phyloP scores from a whole-genome alignment of 2,797 vertebrate species.

The Chiroxiphia lanceolata region DNA sequence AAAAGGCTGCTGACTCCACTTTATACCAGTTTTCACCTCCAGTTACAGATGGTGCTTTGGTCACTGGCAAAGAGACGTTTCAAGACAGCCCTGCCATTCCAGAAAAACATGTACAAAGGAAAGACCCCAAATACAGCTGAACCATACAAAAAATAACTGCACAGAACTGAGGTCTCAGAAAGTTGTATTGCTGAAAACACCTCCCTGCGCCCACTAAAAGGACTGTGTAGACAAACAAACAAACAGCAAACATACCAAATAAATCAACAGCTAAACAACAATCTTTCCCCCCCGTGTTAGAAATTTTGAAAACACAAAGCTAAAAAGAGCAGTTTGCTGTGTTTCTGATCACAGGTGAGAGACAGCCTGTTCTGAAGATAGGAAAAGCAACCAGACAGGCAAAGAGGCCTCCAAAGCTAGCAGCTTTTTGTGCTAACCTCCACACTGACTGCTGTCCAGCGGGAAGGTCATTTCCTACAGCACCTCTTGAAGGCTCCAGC shows the following conservation, averaged over 20 bases:
- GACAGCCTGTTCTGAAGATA: slow-evolving; percentile 21
- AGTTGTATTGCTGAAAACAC: slow-evolving; percentile 66
- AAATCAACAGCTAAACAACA: slow-evolving; percentile 24
- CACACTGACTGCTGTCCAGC: neutral
- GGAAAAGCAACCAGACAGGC: slow-evolving; percentile 30
- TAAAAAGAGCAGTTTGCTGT: slow-evolving; percentile 53
- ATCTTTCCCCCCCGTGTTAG: neutral
- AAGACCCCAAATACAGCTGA: slow-evolving; percentile 48
- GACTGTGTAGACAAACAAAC: slow-evolving; percentile 22
- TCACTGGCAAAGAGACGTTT: slow-evolving; percentile 50
- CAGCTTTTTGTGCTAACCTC: slow-evolving; percentile 34
- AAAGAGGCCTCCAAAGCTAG: slow-evolving; percentile 47
- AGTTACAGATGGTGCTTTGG: slow-evolving; percentile 31
- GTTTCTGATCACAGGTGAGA: slow-evolving; percentile 39
- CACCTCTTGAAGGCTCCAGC: slow-evolving; percentile 62
- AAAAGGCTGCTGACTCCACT: slow-evolving; percentile 12
- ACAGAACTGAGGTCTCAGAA: slow-evolving; percentile 63
- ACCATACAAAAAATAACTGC: slow-evolving; percentile 29
- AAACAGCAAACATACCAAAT: neutral
- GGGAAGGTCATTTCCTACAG: slow-evolving; percentile 47
- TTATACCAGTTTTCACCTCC: neutral
- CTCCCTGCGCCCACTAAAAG: slow-evolving; percentile 38
- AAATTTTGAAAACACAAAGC: slow-evolving; percentile 51
- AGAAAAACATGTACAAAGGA: slow-evolving; percentile 38
- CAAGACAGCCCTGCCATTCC: slow-evolving; percentile 54